A percentile compares a stretch with the other conserved stretches of the same genome.
These are phyloP conservation scores for Tromatobia lineatoria DNA, from an alignment of 2,888 invertebrate species.

Conservation along the genomic window DNA sequence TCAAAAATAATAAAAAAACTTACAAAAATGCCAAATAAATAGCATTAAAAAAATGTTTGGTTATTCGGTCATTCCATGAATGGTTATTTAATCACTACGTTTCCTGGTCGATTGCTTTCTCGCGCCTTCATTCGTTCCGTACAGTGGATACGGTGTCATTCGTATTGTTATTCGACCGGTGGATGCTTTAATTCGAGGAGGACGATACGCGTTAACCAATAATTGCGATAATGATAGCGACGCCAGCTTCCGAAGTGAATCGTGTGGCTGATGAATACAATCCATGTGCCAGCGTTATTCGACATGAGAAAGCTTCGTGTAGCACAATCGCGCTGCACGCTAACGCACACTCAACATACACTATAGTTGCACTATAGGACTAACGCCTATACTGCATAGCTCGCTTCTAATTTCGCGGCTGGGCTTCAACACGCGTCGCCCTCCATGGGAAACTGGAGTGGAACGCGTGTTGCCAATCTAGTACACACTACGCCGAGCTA, in stretches of 20 bases:
- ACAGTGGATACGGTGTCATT: neutral
- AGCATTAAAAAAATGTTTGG: too few species aligned
- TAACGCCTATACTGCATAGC: too few species aligned
- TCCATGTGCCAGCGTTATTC: constrained; percentile 37
- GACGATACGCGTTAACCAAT: constrained; percentile 48
- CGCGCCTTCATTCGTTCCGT: neutral
- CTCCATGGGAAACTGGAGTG: constrained; percentile 55
- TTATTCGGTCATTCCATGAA: too few species aligned
- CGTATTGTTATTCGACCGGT: constrained; percentile 38
- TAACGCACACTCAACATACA: constrained; percentile 35
- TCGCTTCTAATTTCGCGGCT: constrained; percentile 53
- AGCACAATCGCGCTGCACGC: constrained; percentile 11
- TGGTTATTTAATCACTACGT: too few species aligned
- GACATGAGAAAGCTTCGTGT: constrained; percentile 26
- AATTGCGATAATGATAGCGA: constrained; percentile 52
- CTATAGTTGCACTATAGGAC: neutral
- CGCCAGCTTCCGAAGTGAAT: neutral
- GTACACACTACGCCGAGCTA: constrained; percentile 18
- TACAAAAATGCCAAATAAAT: too few species aligned
- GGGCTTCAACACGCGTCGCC: constrained; percentile 48
- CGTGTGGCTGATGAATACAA: constrained; percentile 40
- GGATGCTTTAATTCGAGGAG: constrained; percentile 32
- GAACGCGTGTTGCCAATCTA: constrained; percentile 36
- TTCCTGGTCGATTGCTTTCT: neutral
- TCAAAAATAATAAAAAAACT: too few species aligned